A percentile compares a stretch with the other conserved stretches of the same genome.
These are phyloP conservation scores for Tiphia femorata DNA, from an alignment of 2,888 invertebrate species.

Conservation along the genomic window DNA sequence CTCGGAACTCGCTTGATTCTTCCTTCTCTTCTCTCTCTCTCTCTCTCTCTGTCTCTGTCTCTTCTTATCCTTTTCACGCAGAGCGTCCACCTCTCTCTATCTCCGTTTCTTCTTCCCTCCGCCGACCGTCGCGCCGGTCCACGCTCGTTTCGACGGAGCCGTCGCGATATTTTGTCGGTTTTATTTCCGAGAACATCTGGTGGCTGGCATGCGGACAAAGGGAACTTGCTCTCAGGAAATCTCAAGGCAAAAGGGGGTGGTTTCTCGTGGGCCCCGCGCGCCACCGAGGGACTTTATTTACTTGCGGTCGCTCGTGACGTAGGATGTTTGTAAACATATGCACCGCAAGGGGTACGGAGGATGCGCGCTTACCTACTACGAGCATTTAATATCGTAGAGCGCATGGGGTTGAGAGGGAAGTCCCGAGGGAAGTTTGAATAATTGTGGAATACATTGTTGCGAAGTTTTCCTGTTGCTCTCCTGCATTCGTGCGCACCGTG, in stretches of 20 bases:
- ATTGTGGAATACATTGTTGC: no score
- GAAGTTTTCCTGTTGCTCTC: no score
- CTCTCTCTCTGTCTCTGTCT: background rate
- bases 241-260: slow-evolving; percentile 39
- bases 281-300: slow-evolving; percentile 28
- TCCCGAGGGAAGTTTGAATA: no score
- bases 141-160: slow-evolving; percentile 25
- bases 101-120: background rate
- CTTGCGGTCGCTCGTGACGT: slow-evolving; percentile 43
- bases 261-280: slow-evolving; percentile 12
- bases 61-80: background rate
- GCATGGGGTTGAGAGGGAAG: no score
- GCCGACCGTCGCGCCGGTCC: background rate
- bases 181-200: slow-evolving; percentile 61
- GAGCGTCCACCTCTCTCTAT: slow-evolving; percentile 7
- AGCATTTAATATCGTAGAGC: no score
- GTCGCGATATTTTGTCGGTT: slow-evolving; percentile 48
- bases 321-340: slow-evolving; percentile 49
- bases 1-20: slow-evolving; percentile 4
- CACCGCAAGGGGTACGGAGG: background rate
- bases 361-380: no score
- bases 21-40: background rate
- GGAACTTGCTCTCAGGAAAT: slow-evolving; percentile 47
- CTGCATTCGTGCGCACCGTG: no score
- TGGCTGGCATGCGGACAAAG: slow-evolving; percentile 55